These are phyloP conservation scores for Oopsacas minuta DNA, from an alignment of 37 sponge, comb jelly and placozoan genomes.

Conservation along the genomic window DNA sequence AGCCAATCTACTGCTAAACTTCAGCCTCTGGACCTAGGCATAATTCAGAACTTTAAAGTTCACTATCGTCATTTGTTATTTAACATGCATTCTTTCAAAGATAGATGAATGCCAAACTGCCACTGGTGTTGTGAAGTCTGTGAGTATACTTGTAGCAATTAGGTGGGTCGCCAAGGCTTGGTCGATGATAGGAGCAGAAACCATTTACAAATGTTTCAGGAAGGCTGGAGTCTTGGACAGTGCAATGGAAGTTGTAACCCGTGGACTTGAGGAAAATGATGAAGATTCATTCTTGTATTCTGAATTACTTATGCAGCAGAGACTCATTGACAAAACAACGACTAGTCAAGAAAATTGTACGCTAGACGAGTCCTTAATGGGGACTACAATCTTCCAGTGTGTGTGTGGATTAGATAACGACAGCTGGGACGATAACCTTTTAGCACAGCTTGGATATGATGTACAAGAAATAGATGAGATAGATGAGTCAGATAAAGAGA, in stretches of 20 bases:
- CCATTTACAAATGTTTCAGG: slow-evolving; percentile 49
- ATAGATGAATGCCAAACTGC: slow-evolving; percentile 30
- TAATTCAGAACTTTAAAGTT: slow-evolving; percentile 35
- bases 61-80: slow-evolving; percentile 24
- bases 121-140: slow-evolving; percentile 30
- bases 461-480: neutral
- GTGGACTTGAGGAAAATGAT: neutral
- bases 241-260: neutral
- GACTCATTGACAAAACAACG: neutral
- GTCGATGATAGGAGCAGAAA: slow-evolving; percentile 27
- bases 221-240: slow-evolving; percentile 20
- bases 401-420: neutral
- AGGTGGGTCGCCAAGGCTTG: slow-evolving; percentile 33
- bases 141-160: slow-evolving; percentile 30
- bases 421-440: neutral
- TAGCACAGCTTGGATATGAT: neutral
- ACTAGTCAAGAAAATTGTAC: neutral
- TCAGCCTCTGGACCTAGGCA: slow-evolving; percentile 49
- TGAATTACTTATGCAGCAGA: neutral
- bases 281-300: neutral
- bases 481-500: slow-evolving; percentile 18
- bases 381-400: slow-evolving; percentile 3
- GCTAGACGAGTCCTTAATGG: neutral
- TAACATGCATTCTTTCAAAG: slow-evolving; percentile 35
- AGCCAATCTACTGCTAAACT: slow-evolving; percentile 42